A percentile compares a stretch with the other conserved stretches of the same genome.
Conservation (phyloP, 2,797 vertebrate genomes). For the Pangasius sanitwongsei region DNA sequence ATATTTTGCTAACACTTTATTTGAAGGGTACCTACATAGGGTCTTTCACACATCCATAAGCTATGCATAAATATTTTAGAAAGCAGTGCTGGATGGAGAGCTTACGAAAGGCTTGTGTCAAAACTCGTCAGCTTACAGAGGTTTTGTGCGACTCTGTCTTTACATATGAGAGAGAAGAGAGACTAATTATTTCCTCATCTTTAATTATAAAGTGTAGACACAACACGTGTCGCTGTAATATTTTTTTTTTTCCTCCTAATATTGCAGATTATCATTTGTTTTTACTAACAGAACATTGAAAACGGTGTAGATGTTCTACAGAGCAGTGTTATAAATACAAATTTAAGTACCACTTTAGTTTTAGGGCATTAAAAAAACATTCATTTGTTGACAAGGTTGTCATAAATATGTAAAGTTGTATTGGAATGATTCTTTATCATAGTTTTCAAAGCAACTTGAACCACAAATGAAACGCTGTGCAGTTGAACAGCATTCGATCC, state of each 20-base stretch:
- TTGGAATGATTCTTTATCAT: neutral
- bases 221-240: neutral
- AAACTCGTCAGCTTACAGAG: neutral
- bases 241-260: neutral
- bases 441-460: neutral
- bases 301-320: neutral
- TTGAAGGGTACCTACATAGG: neutral
- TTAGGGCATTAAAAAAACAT: neutral
- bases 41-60: slow-evolving; percentile 11
- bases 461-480: neutral
- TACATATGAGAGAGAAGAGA: neutral
- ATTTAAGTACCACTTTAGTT: neutral
- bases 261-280: neutral
- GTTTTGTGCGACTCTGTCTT: neutral
- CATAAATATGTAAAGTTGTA: neutral
- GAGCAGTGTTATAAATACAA: neutral
- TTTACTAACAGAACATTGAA: neutral
- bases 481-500: neutral
- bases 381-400: too few species aligned
- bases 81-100: neutral
- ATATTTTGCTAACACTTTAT: neutral
- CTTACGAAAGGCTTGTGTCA: neutral
- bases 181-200: neutral
- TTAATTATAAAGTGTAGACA: neutral
- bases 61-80: slow-evolving; percentile 10